Evolutionary conservation across 2,113 vertebrate species (phyloP).

Genomic region (Theropithecus gelada): DNA sequence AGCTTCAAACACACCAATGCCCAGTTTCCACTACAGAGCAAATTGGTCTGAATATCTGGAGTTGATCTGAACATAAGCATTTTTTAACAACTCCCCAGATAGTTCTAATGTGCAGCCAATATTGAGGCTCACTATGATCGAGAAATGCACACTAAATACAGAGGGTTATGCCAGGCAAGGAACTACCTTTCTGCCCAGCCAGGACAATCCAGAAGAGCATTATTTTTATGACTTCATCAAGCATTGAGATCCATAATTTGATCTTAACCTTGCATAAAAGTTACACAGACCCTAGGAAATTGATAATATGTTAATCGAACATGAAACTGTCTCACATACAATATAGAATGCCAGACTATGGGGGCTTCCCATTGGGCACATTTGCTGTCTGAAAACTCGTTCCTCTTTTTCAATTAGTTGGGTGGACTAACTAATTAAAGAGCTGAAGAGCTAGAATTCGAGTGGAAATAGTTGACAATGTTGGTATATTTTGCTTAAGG

Average conservation of each 20-base stretch:
- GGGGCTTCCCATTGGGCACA: neutral
- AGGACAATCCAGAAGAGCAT: neutral
- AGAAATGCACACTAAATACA: neutral
- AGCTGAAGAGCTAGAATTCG: neutral
- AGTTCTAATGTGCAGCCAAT: neutral
- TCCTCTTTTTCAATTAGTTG: neutral
- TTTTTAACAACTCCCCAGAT: neutral
- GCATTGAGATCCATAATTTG: neutral
- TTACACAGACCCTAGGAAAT: neutral
- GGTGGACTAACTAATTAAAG: neutral
- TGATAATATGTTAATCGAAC: neutral
- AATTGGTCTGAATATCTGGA: neutral
- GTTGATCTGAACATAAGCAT: neutral
- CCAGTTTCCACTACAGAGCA: neutral
- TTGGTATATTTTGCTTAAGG: neutral
- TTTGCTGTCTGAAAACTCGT: neutral
- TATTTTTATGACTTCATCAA: conserved; percentile 1
- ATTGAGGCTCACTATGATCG: neutral
- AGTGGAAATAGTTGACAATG: neutral
- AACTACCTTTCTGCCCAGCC: neutral
- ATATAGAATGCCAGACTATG: neutral
- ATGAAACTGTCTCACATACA: neutral
- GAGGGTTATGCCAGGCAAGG: neutral
- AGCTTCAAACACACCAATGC: neutral
- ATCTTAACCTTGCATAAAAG: neutral